Percentiles rank a stretch among this genome's conserved stretches.
These are phyloP conservation scores for Listrodromus nycthemerus DNA, from an alignment of 2,888 invertebrate species.

Conservation along the genomic window DNA sequence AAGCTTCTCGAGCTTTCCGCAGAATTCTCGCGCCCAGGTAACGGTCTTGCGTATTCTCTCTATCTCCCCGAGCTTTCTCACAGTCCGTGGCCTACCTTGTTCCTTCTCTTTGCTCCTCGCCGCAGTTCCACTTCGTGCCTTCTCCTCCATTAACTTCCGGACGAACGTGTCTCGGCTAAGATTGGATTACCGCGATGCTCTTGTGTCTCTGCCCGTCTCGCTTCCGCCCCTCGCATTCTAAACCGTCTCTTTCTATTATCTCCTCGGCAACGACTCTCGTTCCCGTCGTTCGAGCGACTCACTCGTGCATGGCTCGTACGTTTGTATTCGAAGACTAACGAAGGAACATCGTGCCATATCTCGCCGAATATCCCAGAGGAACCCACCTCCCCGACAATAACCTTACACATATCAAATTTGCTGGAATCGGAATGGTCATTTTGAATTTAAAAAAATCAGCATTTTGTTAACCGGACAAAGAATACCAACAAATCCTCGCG, in stretches of 20 bases:
- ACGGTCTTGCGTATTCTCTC: conserved; percentile 31
- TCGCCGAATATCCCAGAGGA: neutral
- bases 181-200: conserved; percentile 47
- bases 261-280: conserved; percentile 8
- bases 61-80: conserved; percentile 11
- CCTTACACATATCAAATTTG: neutral
- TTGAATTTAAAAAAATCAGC: neutral
- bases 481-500: too few species aligned
- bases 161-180: conserved; percentile 55
- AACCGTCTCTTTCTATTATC: neutral
- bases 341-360: conserved; percentile 6
- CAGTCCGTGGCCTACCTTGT: conserved; percentile 35
- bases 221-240: conserved; percentile 13
- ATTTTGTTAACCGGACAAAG: too few species aligned
- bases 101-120: conserved; percentile 21
- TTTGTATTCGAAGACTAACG: conserved; percentile 14
- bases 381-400: neutral
- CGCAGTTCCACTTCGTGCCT: conserved; percentile 52
- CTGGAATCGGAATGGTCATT: neutral
- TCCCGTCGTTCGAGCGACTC: conserved; percentile 3
- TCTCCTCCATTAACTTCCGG: conserved; percentile 55
- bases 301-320: neutral
- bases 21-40: conserved; percentile 52
- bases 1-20: conserved; percentile 56
- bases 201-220: neutral